A percentile compares a stretch with the other conserved stretches of the same genome.
These are phyloP conservation scores for Drosophila eugracilis DNA, from an alignment of 1,140 invertebrate genomes.

Conservation along the genomic window DNA sequence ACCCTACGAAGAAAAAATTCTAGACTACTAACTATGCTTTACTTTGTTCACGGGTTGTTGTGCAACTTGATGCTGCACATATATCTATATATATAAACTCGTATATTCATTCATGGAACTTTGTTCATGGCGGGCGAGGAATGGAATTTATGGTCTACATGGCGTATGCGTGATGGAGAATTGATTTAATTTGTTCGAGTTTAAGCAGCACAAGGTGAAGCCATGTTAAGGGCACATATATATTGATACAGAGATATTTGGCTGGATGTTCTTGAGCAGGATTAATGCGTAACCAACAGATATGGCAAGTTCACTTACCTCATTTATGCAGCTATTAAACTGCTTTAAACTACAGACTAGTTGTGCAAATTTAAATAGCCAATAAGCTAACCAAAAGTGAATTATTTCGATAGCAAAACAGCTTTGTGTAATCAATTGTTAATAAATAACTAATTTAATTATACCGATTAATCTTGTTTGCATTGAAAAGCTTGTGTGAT, in stretches of 20 bases:
- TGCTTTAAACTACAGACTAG: background rate
- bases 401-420: constrained; percentile 7
- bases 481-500: background rate
- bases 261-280: too few species aligned
- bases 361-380: background rate
- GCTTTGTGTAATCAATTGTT: constrained; percentile 9
- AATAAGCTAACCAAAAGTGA: constrained; percentile 10
- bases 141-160: constrained; percentile 19
- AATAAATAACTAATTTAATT: constrained; percentile 39
- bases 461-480: constrained; percentile 20
- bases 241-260: too few species aligned
- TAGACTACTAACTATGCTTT: constrained; percentile 41
- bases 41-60: constrained; percentile 40
- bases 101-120: background rate
- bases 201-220: constrained; percentile 20
- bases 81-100: constrained; percentile 1
- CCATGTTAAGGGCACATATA: too few species aligned
- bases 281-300: too few species aligned
- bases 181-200: constrained; percentile 55
- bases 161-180: constrained; percentile 42
- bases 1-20: constrained; percentile 14
- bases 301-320: too few species aligned
- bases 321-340: too few species aligned
- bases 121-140: background rate
- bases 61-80: constrained; percentile 25